Conservation (phyloP, 2,113 vertebrate species). For the Acrocephalus kingi region DNA sequence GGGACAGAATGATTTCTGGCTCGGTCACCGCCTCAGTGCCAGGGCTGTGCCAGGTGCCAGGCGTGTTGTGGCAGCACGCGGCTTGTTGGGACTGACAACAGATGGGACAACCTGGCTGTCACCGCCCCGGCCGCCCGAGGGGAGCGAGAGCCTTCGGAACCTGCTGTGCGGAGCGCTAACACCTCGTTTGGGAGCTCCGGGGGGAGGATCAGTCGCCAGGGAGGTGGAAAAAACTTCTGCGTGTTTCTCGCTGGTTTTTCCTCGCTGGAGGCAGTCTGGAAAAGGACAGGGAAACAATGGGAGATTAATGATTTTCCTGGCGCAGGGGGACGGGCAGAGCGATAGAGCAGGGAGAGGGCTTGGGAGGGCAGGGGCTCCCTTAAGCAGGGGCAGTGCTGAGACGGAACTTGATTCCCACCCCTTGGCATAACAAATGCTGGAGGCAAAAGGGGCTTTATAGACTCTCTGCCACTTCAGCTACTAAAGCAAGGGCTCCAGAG, state of each 20-base stretch:
- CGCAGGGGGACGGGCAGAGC: neutral
- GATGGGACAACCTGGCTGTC: neutral
- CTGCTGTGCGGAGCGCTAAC: rapidly evolving
- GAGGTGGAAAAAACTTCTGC: neutral
- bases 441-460: neutral
- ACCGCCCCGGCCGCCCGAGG: neutral
- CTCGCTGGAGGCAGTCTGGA: neutral
- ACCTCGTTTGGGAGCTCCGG: neutral
- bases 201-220: rapidly evolving
- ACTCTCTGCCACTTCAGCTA: neutral
- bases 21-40: neutral
- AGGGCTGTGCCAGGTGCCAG: neutral
- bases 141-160: neutral
- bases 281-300: neutral
- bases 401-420: neutral
- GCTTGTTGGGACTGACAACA: conserved; percentile 21
- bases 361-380: neutral
- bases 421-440: neutral
- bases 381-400: neutral
- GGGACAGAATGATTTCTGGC: neutral
- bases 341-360: neutral
- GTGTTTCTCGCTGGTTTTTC: neutral
- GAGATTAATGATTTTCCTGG: conserved; percentile 21
- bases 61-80: conserved; percentile 25
- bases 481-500: neutral